phyloP scores from a whole-genome alignment of 2,797 vertebrate genomes.

The Parauchenoglanis punctatus region DNA sequence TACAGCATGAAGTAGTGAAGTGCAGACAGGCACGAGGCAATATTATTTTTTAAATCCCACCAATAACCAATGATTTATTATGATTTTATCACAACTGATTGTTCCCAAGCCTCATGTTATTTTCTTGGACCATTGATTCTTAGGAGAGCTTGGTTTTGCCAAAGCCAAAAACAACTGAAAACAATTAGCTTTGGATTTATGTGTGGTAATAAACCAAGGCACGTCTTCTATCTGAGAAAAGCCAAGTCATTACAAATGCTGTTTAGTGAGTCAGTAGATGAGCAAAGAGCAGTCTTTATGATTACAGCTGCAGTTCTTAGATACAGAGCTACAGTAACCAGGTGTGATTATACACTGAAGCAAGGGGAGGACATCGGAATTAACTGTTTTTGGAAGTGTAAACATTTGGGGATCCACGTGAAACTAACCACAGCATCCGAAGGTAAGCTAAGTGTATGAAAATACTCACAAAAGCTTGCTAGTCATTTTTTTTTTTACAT shows the following conservation, averaged over 20 bases:
- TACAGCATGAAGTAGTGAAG: not conserved
- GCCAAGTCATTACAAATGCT: not conserved
- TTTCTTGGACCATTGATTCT: not conserved
- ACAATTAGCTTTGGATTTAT: not conserved
- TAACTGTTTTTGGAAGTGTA: not conserved
- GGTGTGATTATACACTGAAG: not conserved
- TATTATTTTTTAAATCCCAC: conserved; percentile 5
- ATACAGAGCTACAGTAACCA: not conserved
- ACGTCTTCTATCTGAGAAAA: not conserved
- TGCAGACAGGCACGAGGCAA: not conserved
- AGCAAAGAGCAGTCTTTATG: not conserved
- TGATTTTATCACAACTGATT: not conserved
- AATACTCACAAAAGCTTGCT: not conserved
- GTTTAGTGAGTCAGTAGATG: not conserved
- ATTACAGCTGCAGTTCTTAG: not conserved
- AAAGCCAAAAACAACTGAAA: not conserved
- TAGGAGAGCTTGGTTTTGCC: not conserved
- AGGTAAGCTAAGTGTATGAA: not conserved
- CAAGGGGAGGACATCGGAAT: not conserved
- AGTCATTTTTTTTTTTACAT: not conserved
- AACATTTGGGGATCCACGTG: not conserved
- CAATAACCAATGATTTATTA: not conserved
- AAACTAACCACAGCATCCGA: not conserved
- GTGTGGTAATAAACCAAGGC: not conserved
- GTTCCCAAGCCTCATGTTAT: not conserved